phyloP scores from a whole-genome alignment of 2,797 vertebrate species.

The Mormyrops attenuatus region DNA sequence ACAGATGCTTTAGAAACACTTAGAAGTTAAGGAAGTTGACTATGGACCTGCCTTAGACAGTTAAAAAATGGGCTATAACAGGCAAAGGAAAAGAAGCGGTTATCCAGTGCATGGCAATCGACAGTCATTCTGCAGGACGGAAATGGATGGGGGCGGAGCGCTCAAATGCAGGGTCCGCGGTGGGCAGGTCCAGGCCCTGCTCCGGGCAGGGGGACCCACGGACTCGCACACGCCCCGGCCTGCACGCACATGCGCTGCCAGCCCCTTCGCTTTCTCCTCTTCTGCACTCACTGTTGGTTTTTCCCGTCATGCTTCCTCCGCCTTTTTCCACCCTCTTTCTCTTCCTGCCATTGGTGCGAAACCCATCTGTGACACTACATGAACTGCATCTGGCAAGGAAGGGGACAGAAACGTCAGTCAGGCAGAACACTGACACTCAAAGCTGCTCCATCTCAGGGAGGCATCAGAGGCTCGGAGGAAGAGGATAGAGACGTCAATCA shows the following conservation, averaged over 20 bases:
- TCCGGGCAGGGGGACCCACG: slow-evolving; percentile 42
- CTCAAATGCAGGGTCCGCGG: background rate
- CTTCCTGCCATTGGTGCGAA: slow-evolving; percentile 52
- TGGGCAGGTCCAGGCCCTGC: slow-evolving; percentile 29
- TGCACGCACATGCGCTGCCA: background rate
- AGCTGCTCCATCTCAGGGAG: background rate
- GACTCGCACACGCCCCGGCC: background rate
- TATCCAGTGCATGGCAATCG: background rate
- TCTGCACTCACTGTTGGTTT: slow-evolving; percentile 21
- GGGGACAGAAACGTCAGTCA: background rate
- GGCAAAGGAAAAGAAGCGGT: background rate
- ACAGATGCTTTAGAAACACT: slow-evolving; percentile 6
- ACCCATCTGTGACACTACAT: slow-evolving; percentile 63
- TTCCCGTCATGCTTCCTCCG: background rate
- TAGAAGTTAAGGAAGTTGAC: background rate
- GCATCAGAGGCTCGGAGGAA: slow-evolving; percentile 11
- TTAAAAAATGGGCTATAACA: background rate
- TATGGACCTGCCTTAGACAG: background rate
- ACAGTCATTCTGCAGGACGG: slow-evolving; percentile 23
- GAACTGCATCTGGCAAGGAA: slow-evolving; percentile 70
- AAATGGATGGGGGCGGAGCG: slow-evolving; percentile 7
- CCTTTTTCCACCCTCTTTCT: background rate
- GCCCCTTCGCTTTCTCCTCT: slow-evolving; percentile 34
- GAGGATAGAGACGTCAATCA: background rate
- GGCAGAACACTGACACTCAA: background rate